phyloP scores from a whole-genome alignment of 2,797 vertebrate species.

The Mico argentatus region DNA sequence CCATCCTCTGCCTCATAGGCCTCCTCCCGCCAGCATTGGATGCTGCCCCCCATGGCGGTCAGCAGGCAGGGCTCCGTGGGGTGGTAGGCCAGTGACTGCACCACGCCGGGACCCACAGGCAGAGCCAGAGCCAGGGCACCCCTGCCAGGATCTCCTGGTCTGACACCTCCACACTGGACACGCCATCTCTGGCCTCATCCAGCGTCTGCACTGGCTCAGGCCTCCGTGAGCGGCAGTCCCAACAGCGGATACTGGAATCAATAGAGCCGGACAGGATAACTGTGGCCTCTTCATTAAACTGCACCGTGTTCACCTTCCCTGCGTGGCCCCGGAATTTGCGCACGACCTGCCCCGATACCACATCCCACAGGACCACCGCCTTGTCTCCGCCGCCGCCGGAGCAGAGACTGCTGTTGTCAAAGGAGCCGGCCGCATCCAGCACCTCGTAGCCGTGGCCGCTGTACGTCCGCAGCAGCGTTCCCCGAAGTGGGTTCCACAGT shows the following conservation, averaged over 20 bases:
- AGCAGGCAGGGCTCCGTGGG: too few species aligned
- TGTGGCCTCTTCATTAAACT: slow-evolving; percentile 95
- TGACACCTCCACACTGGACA: slow-evolving; percentile 93
- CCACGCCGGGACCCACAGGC: too few species aligned
- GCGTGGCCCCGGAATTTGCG: slow-evolving; percentile 95
- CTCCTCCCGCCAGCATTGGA: slow-evolving; percentile 92
- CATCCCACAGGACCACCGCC: slow-evolving; percentile 94
- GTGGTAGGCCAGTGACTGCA: too few species aligned
- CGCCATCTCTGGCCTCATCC: slow-evolving; percentile 92
- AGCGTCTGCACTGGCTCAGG: slow-evolving; percentile 91
- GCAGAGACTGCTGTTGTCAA: slow-evolving; percentile 94
- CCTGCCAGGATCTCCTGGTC: slow-evolving; percentile 93
- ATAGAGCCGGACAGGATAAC: slow-evolving; percentile 95
- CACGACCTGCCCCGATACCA: slow-evolving; percentile 91
- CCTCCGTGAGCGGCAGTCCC: slow-evolving; percentile 93
- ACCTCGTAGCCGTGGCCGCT: slow-evolving; percentile 96
- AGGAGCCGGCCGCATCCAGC: slow-evolving; percentile 93
- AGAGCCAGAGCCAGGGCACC: slow-evolving; percentile 53
- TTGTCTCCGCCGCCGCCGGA: slow-evolving; percentile 93
- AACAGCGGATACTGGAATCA: slow-evolving; percentile 93
- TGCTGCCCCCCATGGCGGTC: background rate
- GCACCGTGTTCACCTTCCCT: slow-evolving; percentile 95
- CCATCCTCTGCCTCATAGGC: slow-evolving; percentile 80
- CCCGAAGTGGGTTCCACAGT: slow-evolving; percentile 92
- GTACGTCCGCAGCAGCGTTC: slow-evolving; percentile 92